phyloP scores from a whole-genome alignment of 2,113 vertebrate genomes.

The Leiothrix lutea region DNA sequence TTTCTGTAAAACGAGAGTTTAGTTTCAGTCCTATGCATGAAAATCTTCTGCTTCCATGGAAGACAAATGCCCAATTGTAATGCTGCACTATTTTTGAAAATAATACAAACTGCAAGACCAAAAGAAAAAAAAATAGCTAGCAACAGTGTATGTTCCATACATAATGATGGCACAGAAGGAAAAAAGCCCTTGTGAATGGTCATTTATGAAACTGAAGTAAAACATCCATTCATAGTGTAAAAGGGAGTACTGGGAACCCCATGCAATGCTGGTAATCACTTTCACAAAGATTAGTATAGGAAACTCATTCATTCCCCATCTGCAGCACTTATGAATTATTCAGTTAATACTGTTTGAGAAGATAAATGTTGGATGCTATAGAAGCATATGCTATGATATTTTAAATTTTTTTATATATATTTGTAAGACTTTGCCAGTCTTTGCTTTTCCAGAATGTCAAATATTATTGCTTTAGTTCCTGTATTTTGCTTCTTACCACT shows the following conservation, averaged over 20 bases:
- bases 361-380: neutral
- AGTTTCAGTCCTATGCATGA: neutral
- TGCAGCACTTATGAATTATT: neutral
- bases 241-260: neutral
- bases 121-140: neutral
- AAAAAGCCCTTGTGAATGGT: neutral
- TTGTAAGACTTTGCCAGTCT: neutral
- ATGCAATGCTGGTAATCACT: neutral
- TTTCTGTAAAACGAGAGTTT: neutral
- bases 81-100: neutral
- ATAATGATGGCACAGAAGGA: neutral
- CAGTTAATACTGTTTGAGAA: neutral
- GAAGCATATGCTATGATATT: neutral
- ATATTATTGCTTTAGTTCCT: neutral
- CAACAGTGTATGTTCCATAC: neutral
- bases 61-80: neutral
- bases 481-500: neutral
- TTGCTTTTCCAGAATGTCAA: neutral
- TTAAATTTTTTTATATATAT: neutral
- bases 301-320: neutral
- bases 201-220: neutral
- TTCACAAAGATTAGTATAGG: neutral
- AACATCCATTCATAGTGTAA: neutral
- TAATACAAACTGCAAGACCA: neutral
- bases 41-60: neutral